Evolutionary conservation across 53 echinoderm and acorn worm species (phyloP), one percentile per base, ranked within the genome.

Genomic region (Glandiceps talaboti): DNA sequence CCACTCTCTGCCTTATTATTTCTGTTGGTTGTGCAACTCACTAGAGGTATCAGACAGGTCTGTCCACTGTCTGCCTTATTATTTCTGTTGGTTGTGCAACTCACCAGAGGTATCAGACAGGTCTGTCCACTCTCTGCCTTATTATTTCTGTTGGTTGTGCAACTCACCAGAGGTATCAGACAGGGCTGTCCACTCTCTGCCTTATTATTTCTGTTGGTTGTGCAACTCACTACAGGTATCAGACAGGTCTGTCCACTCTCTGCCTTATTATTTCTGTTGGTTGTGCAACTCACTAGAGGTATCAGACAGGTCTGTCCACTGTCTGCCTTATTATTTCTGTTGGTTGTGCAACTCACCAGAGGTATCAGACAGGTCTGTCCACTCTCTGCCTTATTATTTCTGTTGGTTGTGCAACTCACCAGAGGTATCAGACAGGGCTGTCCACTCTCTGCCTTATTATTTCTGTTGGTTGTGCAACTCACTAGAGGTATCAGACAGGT

Each of bases 281-380:
- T 32, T 32, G 32, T 78, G 31, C 31, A 78, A 31, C 0, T 78
- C 31, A 6, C 31, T 14, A 32, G 31, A 20, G 76, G 76, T 73
- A 77, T n/a, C n/a, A n/a, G n/a, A n/a, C 83, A 89, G 74, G 32
- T 30, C 27, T 26, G 79, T 32, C 27, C 32, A 31, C 79, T 32
- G 27, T 27, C 31, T 30, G 26, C 79, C 1, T 78, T 32, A 6
- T n/a, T 78, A 31, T 78, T 76, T 76, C 31, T 78, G 26, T 32
- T 78, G 32, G 31, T 32, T 32, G 32, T 78, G 31, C n/a, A n/a
- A n/a, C n/a, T n/a, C n/a, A n/a, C n/a, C n/a, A n/a, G n/a, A n/a
- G n/a, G n/a, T n/a, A n/a, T n/a, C n/a, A n/a, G n/a, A n/a, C 83
- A 89, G 74, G 32, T 30, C 27, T 26, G 79, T 32, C 27, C 32